Base-by-base conservation (phyloP, 2,888 invertebrate species). In the Heliconius hortense region DNA sequence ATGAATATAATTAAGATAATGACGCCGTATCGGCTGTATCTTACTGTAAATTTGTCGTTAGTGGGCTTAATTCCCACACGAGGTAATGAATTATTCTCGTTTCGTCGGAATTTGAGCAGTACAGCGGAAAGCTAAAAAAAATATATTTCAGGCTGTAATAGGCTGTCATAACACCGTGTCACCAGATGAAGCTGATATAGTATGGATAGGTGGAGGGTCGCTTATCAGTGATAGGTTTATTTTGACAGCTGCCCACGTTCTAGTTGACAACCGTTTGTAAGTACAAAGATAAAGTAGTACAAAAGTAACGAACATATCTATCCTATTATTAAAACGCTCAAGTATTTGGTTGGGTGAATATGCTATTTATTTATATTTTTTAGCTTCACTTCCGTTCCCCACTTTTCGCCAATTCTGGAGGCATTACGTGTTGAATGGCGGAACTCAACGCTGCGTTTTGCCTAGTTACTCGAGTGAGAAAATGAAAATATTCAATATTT, bases 201-300 rank as follows among this genome's bases (percentile, higher is more conserved):
- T 62, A 24, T 86, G 86, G 86, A 73, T 85, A 13, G 85, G 82
- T 1, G 87, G 83, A 1, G 86, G 86, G 0, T 78, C 85, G 1
- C 79, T 86, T 10, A 82, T 86, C 75, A 86, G 84, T 68, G 82
- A 84, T 56, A 76, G 77, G 69, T 86, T 79, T 56, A 82, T 86
- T 4, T 76, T 86, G n/a, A 85, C 87, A 0, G 86, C 86, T 0
- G 84, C 77, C 0, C 82, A 82, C 62, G 80, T 82, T 1, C 76
- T 81, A 0, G 74, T 69, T 1, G 78, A 78, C 18, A 72, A 63
- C 26, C 35, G 63, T 1, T 72, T n/a, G 72, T 72, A 63, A 62
- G 72, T 56, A 64, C 35, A 2, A 24, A 39, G 4, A 13, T 11
- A 35, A 35, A 35, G 35, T 35, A 35, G 10, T 31, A 31, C 31